Percentiles rank a stretch among this genome's conserved stretches.
phyloP scores from a whole-genome alignment of 2,888 invertebrate species.

The Erebia epiphron region DNA sequence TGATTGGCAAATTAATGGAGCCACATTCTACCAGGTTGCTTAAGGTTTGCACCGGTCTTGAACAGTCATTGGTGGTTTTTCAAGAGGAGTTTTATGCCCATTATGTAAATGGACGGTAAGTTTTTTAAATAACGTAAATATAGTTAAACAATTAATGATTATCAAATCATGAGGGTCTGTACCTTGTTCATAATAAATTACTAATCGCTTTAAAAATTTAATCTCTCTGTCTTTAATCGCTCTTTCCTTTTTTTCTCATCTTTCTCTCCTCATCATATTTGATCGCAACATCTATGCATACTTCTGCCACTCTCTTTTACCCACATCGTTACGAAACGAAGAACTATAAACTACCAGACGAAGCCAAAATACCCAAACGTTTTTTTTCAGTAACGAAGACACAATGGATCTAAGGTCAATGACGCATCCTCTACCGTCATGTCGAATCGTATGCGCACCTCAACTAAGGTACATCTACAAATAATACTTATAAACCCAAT shows the following conservation, averaged over 20 bases:
- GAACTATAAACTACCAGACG: background rate
- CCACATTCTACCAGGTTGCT: conserved; percentile 48
- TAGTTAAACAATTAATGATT: no score
- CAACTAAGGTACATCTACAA: conserved; percentile 60
- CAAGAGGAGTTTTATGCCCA: conserved; percentile 71
- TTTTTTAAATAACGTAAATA: conserved; percentile 2
- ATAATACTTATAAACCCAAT: background rate
- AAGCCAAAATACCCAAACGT: background rate
- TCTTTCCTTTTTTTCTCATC: no score
- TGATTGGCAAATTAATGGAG: conserved; percentile 47
- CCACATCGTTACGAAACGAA: no score
- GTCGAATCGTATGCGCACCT: conserved; percentile 66
- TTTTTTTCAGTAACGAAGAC: conserved; percentile 58
- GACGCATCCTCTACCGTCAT: conserved; percentile 61
- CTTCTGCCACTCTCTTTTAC: no score
- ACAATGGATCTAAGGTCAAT: conserved; percentile 57
- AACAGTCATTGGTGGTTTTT: conserved; percentile 67
- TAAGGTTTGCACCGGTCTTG: conserved; percentile 58
- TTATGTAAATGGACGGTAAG: conserved; percentile 74
- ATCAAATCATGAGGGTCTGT: no score
- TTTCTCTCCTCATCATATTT: no score
- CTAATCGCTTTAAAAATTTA: no score
- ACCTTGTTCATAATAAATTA: no score
- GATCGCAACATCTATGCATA: no score
- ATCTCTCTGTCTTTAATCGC: no score